Evolutionary conservation across 2,888 invertebrate genomes (phyloP).

Genomic region (Drosophila merina): DNA sequence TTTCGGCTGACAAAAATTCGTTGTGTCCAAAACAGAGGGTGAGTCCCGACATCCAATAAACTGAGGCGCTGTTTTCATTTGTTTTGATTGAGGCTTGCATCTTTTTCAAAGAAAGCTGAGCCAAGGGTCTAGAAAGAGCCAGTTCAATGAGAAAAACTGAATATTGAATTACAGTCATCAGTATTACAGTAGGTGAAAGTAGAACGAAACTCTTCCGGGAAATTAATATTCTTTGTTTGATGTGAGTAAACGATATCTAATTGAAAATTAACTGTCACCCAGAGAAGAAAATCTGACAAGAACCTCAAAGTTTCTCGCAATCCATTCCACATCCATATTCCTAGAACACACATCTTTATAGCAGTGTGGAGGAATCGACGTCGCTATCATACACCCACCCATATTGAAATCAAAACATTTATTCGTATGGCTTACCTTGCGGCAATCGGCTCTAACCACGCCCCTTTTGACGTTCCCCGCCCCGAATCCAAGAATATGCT

Average conservation of each 20-base stretch:
- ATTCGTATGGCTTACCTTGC: slow-evolving; percentile 32
- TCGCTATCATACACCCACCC: too few relatives aligned
- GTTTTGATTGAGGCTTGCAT: slow-evolving; percentile 64
- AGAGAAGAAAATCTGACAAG: too few relatives aligned
- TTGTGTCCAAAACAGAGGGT: slow-evolving; percentile 48
- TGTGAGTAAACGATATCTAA: background rate
- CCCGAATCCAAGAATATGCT: slow-evolving; percentile 22
- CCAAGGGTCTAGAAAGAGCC: background rate
- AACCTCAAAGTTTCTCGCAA: too few relatives aligned
- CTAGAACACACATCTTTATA: too few relatives aligned
- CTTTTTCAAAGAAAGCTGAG: slow-evolving; percentile 6
- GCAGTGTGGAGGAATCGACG: too few relatives aligned
- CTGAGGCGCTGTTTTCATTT: slow-evolving; percentile 57
- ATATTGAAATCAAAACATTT: slow-evolving; percentile 3
- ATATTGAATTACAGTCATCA: slow-evolving; percentile 54
- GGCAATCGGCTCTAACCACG: slow-evolving; percentile 19
- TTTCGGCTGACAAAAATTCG: slow-evolving; percentile 47
- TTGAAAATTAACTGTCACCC: background rate
- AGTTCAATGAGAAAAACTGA: slow-evolving; percentile 22
- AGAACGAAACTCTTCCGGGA: background rate
- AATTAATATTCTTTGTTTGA: slow-evolving; percentile 6
- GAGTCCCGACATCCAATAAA: slow-evolving; percentile 37
- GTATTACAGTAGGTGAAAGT: slow-evolving; percentile 9
- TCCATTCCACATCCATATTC: too few relatives aligned
- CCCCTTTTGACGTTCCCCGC: slow-evolving; percentile 2